A percentile compares a stretch with the other conserved stretches of the same genome.
Evolutionary conservation across 2,113 vertebrate species (phyloP).

Genomic region (Barnardius zonarius): DNA sequence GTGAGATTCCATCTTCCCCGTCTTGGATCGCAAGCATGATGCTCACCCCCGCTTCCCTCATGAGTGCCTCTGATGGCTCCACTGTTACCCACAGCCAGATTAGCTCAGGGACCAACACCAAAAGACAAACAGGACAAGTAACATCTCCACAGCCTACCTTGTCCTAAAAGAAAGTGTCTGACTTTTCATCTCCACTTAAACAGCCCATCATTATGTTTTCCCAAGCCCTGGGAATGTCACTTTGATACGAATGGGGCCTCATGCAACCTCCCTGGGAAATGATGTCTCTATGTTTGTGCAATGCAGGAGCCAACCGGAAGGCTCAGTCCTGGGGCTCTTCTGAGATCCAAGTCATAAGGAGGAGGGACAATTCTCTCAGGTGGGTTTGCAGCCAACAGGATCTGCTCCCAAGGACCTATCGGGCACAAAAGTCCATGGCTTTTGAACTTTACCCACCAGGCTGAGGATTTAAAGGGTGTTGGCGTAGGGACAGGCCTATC

Average conservation of each 20-base stretch:
- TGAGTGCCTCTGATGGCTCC: neutral
- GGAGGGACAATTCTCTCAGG: neutral
- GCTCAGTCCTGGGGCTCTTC: neutral
- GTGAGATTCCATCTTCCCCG: neutral
- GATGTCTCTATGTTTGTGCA: rapidly evolving
- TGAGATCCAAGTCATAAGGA: neutral
- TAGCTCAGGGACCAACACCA: neutral
- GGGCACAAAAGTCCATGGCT: neutral
- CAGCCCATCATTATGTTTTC: neutral
- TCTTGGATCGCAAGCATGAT: neutral
- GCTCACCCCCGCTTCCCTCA: neutral
- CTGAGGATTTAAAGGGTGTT: neutral
- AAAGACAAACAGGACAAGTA: neutral
- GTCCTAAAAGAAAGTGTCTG: neutral
- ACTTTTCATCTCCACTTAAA: neutral
- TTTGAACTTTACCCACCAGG: neutral
- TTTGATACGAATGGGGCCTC: neutral
- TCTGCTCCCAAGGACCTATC: neutral
- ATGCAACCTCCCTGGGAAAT: neutral
- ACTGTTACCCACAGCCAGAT: neutral
- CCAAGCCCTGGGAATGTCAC: neutral
- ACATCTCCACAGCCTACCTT: neutral
- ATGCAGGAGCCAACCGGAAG: neutral
- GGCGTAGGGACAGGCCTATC: neutral
- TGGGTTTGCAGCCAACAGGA: neutral